Evolutionary conservation across 2,888 invertebrate genomes (phyloP).

Genomic region (Bellardia bayeri): DNA sequence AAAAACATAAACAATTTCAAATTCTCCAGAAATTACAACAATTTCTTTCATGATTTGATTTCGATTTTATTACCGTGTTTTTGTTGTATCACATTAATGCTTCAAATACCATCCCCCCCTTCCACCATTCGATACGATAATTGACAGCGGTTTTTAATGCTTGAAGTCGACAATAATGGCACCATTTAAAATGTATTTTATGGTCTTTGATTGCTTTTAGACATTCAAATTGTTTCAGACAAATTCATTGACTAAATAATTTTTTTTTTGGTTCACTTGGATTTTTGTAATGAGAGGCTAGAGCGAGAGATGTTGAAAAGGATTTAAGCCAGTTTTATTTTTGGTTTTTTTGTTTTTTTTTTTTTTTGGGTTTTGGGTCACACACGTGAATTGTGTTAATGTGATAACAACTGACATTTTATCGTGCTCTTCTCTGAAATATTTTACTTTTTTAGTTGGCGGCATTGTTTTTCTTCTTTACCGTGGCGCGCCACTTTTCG

Average conservation of each 20-base stretch:
- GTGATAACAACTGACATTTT: conserved; percentile 61
- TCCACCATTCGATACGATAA: conserved; percentile 44
- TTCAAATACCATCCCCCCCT: conserved; percentile 33
- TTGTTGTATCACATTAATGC: conserved; percentile 40
- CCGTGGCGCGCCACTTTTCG: neutral
- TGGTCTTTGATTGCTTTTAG: conserved; percentile 58
- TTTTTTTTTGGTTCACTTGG: neutral
- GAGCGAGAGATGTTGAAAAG: neutral
- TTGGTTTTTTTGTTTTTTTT: neutral
- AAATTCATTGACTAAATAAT: conserved; percentile 19
- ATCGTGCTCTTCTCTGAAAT: conserved; percentile 20
- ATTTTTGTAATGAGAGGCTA: neutral
- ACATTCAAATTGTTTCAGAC: conserved; percentile 52
- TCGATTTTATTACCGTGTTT: conserved; percentile 38
- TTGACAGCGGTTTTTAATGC: conserved; percentile 67
- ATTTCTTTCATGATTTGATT: conserved; percentile 47
- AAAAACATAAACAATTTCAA: conserved; percentile 4
- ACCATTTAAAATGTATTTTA: conserved; percentile 72
- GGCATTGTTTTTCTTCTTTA: neutral
- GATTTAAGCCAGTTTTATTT: conserved; percentile 17
- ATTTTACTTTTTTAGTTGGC: neutral
- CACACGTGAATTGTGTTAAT: conserved; percentile 62
- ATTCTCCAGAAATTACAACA: conserved; percentile 25
- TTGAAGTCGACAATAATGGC: conserved; percentile 68
- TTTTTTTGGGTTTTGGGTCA: conserved; percentile 40